These are phyloP conservation scores for Corbicula japonica DNA, from an alignment of 2,888 invertebrate species.

Conservation along the genomic window DNA sequence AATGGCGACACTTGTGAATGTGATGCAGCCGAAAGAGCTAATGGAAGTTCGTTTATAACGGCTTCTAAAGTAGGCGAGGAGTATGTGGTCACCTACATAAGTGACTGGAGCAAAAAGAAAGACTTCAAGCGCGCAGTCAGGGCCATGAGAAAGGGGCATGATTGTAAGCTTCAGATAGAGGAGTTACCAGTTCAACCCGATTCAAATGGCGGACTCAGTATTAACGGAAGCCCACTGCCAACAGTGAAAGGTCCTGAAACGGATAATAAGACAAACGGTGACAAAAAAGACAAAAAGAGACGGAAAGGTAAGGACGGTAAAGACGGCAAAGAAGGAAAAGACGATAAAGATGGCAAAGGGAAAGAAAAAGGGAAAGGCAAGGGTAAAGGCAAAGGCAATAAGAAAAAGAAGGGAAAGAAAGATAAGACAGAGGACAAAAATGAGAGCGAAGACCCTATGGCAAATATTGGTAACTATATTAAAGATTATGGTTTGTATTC, in stretches of 20 bases:
- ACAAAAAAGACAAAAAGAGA: constrained; percentile 19
- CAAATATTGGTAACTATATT: constrained; percentile 57
- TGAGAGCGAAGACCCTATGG: constrained; percentile 46
- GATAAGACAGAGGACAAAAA: constrained; percentile 16
- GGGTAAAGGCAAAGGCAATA: constrained; percentile 36
- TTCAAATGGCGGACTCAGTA: constrained; percentile 52
- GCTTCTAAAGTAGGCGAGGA: constrained; percentile 43
- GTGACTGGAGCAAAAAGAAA: constrained; percentile 47
- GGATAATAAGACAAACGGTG: constrained; percentile 5
- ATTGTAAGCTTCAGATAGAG: constrained; percentile 54
- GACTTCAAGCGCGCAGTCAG: constrained; percentile 53
- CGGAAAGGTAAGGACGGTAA: constrained; percentile 16
- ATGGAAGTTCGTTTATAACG: constrained; percentile 48
- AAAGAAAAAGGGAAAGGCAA: constrained; percentile 29
- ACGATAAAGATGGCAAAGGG: constrained; percentile 24
- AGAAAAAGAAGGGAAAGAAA: constrained; percentile 37
- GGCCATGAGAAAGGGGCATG: constrained; percentile 59
- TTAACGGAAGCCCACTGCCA: constrained; percentile 42
- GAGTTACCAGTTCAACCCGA: constrained; percentile 48
- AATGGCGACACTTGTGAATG: constrained; percentile 60
- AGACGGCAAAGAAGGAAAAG: constrained; percentile 12
- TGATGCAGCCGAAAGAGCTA: constrained; percentile 23
- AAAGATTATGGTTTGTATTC: too few species aligned
- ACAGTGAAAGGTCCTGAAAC: constrained; percentile 18
- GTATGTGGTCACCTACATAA: constrained; percentile 50